Evolutionary conservation across 2,113 vertebrate genomes (phyloP), one percentile per base, ranked within the genome.

Genomic region (Pongo pygmaeus): DNA sequence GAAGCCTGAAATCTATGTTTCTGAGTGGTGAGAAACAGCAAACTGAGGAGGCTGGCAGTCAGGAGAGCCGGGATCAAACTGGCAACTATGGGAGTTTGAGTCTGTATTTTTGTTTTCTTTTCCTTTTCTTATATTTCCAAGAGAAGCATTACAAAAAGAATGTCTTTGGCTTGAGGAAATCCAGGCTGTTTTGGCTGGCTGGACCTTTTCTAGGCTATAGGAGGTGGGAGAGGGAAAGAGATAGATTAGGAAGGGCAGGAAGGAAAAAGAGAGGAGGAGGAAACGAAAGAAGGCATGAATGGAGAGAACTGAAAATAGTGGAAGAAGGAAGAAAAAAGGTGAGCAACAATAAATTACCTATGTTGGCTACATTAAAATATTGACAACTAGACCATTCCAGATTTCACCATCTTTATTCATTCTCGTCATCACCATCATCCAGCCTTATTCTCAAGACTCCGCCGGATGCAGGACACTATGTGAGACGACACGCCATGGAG

Each of bases 381-480:
- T 64, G 35, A 59, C 67, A 92, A 89, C 22, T 67, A 78, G n/a
- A 43, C 40, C 12, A 52, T 38, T 89, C 20, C 16, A 14, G 72
- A 59, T 35, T 50, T 96, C 59, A 30, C 32, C 23, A 12, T 57
- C 3, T 11, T 32, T 6, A 27, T 43, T n/a, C 23, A 5, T 59
- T 50, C 20, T n/a, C 11, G 1, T 8, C n/a, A 0, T 74, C 83
- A 23, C 25, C 35, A 50, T 43, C 16, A 35, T 23, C 14, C 17
- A 14, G 10, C 52, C 40, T 86, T 78, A 40, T 0, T 67, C 52
- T 93, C 16, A 38, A 38, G 64, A 48, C 32, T 77, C 35, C 43
- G 3, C 1, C 14, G 55, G 50, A 48, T 9, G 0, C 4, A 8
- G 27, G 48, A 18, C 3, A 3, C 50, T 22, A 7, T 27, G 50